Evolutionary conservation across 2,113 vertebrate genomes (phyloP), one percentile per base, ranked within the genome.

Genomic region (Macquaria australasica): DNA sequence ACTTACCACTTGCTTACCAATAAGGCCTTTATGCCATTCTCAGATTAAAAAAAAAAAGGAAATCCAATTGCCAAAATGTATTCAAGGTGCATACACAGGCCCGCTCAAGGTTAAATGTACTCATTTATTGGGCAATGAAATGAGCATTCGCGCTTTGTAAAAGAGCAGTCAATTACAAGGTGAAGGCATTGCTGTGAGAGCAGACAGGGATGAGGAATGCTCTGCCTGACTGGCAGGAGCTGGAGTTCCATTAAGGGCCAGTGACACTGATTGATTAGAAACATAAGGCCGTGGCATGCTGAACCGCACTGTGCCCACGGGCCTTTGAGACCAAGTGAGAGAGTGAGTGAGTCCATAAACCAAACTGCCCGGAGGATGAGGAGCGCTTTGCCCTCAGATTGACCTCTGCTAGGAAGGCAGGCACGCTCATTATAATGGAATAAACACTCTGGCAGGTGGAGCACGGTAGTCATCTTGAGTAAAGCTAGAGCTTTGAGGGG

Each of bases 201-300:
- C 3, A 77, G 79, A 71, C 63, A 23, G 60, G 59, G 43, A 51
- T 71, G 69, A 80, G 75, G 74, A 69, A 70, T 25, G 43, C 16
- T 59, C 53, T 55, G 79, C 23, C 77, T 68, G 88, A 83, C 84
- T 6, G 53, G 75, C 85, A 87, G 74, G 77, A 79, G 68, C 68
- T 45, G 3, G n/a, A 60, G 73, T 83, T 87, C 66, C 58, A 89
- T 85, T 79, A 89, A 87, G 50, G 70, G 50, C 79, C 56, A 10
- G 77, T 79, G 80, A 86, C 55, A 56, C 58, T 62, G 83, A 91
- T 82, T 85, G 82, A 90, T 91, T 79, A 55, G 67, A 81, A 77
- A 66, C 71, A 84, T 37, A 82, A 70, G 70, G 83, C 62, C 6
- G 28, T 64, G 69, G 43, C 69, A 81, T 59, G 34, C 72, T 58